Conservation (phyloP, 2,113 vertebrate species). For the Pao palembangensis region DNA sequence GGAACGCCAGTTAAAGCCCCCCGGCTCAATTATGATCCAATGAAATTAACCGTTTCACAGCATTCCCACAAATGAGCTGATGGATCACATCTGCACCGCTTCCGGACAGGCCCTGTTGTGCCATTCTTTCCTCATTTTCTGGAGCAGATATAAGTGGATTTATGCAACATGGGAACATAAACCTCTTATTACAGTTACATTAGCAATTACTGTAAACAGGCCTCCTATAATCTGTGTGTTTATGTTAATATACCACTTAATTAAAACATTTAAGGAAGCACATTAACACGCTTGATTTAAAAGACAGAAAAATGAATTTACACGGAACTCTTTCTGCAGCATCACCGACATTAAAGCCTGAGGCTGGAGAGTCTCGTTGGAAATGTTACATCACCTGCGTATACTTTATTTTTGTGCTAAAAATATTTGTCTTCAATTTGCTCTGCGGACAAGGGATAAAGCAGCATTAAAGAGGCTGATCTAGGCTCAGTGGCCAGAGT, state of each 20-base stretch:
- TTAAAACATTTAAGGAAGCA: background rate
- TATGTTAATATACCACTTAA: slow-evolving; percentile 23
- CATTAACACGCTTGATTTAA: background rate
- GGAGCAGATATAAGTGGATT: slow-evolving; percentile 52
- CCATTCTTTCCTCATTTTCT: slow-evolving; percentile 50
- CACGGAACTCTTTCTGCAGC: background rate
- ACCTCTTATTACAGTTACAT: slow-evolving; percentile 51
- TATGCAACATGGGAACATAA: slow-evolving; percentile 21
- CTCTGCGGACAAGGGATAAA: slow-evolving; percentile 57
- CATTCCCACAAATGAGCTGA: slow-evolving; percentile 45
- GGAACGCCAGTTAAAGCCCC: background rate
- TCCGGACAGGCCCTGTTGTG: slow-evolving; percentile 7
- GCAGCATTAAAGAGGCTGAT: slow-evolving; percentile 74
- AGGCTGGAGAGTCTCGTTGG: slow-evolving; percentile 17
- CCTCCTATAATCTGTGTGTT: background rate
- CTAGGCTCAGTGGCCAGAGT: slow-evolving; percentile 70
- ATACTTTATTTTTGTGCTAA: slow-evolving; percentile 45
- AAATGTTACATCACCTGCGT: slow-evolving; percentile 47
- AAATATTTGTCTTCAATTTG: slow-evolving; percentile 61
- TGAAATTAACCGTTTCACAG: slow-evolving; percentile 30
- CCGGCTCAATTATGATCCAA: slow-evolving; percentile 27
- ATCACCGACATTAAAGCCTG: background rate
- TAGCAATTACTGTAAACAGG: slow-evolving; percentile 47
- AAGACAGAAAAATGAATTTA: background rate
- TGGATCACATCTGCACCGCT: slow-evolving; percentile 46